A percentile compares a stretch with the other conserved stretches of the same genome.
These are phyloP conservation scores for Yponomeuta plumbellus DNA, from an alignment of 2,888 invertebrate species.

Conservation along the genomic window DNA sequence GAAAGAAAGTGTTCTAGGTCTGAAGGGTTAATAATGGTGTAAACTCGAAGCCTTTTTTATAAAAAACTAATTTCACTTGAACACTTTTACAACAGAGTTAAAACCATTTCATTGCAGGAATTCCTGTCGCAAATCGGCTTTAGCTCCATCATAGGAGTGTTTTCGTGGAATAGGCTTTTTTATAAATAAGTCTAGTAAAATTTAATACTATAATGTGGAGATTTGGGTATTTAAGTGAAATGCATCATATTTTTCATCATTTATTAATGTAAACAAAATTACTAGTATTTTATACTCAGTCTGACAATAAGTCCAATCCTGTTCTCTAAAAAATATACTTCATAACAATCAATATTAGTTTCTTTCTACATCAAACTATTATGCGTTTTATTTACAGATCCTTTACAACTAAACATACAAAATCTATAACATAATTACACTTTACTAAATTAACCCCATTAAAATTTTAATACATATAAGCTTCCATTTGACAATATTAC, in stretches of 20 bases:
- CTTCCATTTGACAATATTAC: not conserved
- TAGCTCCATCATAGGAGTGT: not conserved
- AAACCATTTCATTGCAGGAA: too few relatives aligned
- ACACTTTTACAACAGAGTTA: too few relatives aligned
- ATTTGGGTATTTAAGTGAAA: conserved; percentile 23
- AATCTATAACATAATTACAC: not conserved
- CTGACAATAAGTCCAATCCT: conserved; percentile 53
- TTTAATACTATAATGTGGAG: too few relatives aligned
- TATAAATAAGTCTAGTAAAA: too few relatives aligned
- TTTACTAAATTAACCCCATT: not conserved
- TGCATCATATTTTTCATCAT: conserved; percentile 31
- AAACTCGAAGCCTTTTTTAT: not conserved
- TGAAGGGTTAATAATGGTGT: not conserved
- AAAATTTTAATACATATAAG: not conserved
- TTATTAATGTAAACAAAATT: conserved; percentile 64
- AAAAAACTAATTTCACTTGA: too few relatives aligned
- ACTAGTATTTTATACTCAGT: conserved; percentile 70
- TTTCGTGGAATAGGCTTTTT: not conserved
- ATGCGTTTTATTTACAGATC: conserved; percentile 35
- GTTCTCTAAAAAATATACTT: conserved; percentile 52
- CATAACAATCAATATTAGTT: conserved; percentile 41
- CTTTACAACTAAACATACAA: conserved; percentile 8
- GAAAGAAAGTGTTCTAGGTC: too few relatives aligned
- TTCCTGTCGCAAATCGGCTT: too few relatives aligned
- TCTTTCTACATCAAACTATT: conserved; percentile 32